Evolutionary conservation across 2,888 invertebrate genomes (phyloP).

Genomic region (Tholera decimalis): DNA sequence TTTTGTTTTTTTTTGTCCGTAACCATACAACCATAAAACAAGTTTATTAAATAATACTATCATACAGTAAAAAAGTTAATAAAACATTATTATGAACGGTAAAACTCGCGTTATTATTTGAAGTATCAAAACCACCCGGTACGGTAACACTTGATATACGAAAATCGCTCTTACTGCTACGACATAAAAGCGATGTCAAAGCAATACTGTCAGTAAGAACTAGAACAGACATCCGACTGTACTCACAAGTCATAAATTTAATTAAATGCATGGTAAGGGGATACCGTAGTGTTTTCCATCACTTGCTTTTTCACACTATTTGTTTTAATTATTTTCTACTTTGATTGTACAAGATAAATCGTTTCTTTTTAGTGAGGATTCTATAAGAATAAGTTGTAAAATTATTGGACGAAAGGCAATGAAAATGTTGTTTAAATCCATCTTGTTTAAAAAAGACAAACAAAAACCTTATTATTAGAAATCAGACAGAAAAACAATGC

Average conservation of each 20-base stretch:
- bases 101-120: constrained; percentile 10
- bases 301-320: constrained; percentile 70
- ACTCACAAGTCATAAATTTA: constrained; percentile 72
- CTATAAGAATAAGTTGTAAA: neutral
- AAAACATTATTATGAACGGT: constrained; percentile 16
- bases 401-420: too few relatives aligned
- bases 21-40: neutral
- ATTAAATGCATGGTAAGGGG: constrained; percentile 73
- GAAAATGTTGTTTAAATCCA: too few relatives aligned
- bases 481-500: too few relatives aligned
- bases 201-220: constrained; percentile 31
- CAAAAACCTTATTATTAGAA: too few relatives aligned
- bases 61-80: constrained; percentile 3
- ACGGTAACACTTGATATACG: constrained; percentile 14
- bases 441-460: too few relatives aligned
- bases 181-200: constrained; percentile 17
- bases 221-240: constrained; percentile 10
- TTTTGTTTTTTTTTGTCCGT: neutral
- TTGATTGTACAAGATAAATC: constrained; percentile 46
- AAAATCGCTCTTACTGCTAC: neutral
- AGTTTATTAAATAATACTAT: neutral
- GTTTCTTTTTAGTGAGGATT: neutral
- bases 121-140: constrained; percentile 16
- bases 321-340: constrained; percentile 76
- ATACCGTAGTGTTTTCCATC: constrained; percentile 59